Evolutionary conservation across 2,888 invertebrate genomes (phyloP).

Genomic region (Protophormia terraenovae): DNA sequence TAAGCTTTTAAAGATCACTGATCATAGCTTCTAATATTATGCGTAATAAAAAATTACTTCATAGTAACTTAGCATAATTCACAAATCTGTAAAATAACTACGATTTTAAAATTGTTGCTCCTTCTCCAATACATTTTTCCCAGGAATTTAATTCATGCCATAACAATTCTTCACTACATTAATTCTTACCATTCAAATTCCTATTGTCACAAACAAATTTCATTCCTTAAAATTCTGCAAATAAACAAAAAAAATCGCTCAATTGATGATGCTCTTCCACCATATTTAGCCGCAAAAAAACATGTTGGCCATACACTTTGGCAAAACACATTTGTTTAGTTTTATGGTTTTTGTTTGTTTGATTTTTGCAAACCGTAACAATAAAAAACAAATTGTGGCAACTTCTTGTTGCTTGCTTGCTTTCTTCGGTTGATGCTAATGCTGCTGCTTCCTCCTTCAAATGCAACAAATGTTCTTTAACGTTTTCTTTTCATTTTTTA

Average conservation of each 20-base stretch:
- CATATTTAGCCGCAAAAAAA: conserved; percentile 40
- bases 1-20: too few relatives aligned
- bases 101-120: neutral
- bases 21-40: too few relatives aligned
- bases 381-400: conserved; percentile 64
- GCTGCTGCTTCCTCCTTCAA: neutral
- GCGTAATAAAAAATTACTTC: too few relatives aligned
- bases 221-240: conserved; percentile 2
- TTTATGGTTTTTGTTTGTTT: conserved; percentile 7
- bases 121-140: neutral
- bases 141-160: neutral
- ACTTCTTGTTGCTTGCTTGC: too few relatives aligned
- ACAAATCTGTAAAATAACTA: too few relatives aligned
- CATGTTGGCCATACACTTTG: conserved; percentile 61
- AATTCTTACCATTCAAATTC: conserved; percentile 12
- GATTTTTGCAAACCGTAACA: conserved; percentile 30
- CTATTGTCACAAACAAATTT: neutral
- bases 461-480: neutral
- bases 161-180: neutral
- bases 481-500: neutral
- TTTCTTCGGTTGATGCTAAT: too few relatives aligned
- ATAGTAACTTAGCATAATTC: too few relatives aligned
- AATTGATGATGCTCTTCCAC: conserved; percentile 23
- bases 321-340: conserved; percentile 17
- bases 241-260: neutral